phyloP scores from a whole-genome alignment of 2,113 vertebrate species.

The Lycocorax pyrrhopterus region DNA sequence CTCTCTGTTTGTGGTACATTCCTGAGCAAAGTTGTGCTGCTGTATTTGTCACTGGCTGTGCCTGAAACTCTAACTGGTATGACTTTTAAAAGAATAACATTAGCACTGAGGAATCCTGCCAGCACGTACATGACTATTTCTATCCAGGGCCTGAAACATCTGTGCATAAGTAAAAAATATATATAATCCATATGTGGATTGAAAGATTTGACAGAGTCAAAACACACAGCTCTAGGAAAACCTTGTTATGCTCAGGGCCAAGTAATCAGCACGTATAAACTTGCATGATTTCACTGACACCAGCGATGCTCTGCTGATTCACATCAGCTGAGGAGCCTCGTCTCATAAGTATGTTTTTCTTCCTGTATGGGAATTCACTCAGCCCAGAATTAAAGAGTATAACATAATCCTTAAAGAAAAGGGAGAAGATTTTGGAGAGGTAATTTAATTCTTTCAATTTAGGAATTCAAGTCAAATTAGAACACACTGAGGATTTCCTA shows the following conservation, averaged over 20 bases:
- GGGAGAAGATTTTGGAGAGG: not conserved
- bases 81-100: not conserved
- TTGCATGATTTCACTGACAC: not conserved
- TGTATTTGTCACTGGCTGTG: not conserved
- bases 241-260: not conserved
- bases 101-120: not conserved
- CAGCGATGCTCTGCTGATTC: not conserved
- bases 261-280: conserved; percentile 35
- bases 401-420: not conserved
- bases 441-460: not conserved
- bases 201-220: conserved; percentile 20
- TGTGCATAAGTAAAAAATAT: not conserved
- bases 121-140: not conserved
- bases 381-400: not conserved
- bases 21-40: not conserved
- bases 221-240: not conserved
- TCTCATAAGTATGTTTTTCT: not conserved
- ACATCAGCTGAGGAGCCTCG: not conserved
- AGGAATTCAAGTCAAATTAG: not conserved
- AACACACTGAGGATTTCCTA: not conserved
- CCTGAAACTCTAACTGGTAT: not conserved
- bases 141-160: conserved; percentile 1
- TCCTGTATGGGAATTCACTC: not conserved
- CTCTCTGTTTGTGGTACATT: not conserved
- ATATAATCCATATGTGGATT: not conserved